These are phyloP conservation scores for Eciton burchellii DNA, from an alignment of 1,140 invertebrate species.

Conservation along the genomic window DNA sequence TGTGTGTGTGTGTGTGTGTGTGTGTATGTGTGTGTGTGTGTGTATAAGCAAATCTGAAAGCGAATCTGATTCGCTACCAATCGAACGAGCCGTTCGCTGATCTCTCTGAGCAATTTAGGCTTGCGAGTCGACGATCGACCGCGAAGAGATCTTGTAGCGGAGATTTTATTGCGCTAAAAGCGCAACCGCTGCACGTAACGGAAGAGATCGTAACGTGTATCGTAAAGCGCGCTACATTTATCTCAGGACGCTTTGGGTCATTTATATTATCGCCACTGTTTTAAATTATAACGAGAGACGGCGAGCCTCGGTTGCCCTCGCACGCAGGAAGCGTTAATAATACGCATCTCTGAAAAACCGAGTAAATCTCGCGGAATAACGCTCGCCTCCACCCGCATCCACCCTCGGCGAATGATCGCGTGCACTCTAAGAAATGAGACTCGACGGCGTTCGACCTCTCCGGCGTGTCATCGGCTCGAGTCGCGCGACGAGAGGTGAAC, in stretches of 20 bases:
- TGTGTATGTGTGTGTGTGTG: too few relatives aligned
- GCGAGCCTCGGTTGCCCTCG: too few relatives aligned
- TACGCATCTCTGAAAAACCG: slow-evolving; percentile 3
- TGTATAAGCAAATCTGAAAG: slow-evolving; percentile 25
- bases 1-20: too few relatives aligned
- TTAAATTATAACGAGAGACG: neutral
- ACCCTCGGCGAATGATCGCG: slow-evolving; percentile 4
- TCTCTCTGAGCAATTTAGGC: neutral
- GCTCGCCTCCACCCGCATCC: neutral
- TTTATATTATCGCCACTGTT: too few relatives aligned
- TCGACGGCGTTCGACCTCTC: neutral
- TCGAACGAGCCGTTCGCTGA: neutral
- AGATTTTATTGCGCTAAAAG: too few relatives aligned
- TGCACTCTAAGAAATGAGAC: neutral
- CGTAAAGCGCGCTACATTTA: too few relatives aligned
- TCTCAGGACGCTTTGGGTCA: too few relatives aligned
- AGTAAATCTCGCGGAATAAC: neutral
- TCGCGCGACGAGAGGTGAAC: slow-evolving; percentile 13
- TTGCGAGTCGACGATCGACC: too few relatives aligned
- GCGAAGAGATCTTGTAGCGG: too few relatives aligned
- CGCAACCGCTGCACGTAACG: too few relatives aligned
- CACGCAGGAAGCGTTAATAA: slow-evolving; percentile 9
- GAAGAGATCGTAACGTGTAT: too few relatives aligned
- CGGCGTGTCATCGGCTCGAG: neutral
- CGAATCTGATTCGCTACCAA: too few relatives aligned